Evolutionary conservation across 2,888 invertebrate genomes (phyloP), one percentile per base, ranked within the genome.

Genomic region (Nomada goodeniana): DNA sequence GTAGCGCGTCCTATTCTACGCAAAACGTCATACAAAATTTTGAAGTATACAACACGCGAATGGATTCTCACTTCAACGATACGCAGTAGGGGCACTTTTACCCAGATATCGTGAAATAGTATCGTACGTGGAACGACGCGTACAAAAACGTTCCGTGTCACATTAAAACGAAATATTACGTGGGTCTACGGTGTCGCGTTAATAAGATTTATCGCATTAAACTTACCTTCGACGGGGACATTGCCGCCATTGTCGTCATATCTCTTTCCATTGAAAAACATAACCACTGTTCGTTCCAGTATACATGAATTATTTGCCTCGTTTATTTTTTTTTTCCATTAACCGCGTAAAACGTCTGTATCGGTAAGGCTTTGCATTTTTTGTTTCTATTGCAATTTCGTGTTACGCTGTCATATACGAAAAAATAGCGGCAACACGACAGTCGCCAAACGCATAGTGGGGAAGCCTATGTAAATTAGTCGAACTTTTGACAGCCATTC

Each of bases 141-240:
- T 23, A 55, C 60, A 3, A 26, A 63, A 11, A 18, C n/a, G 11
- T 20, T 20, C 5, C 9, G 9, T n/a, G 29, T 29, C 11, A 20
- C 23, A 57, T 18, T 11, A 18, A 4, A 26, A 60, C 53, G 10
- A 29, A 36, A 36, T 36, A 36, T 36, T 18, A 11, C 10, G 20
- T 3, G 36, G 36, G 7, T 36, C 7, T 36, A 36, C 0, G 10
- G 0, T 53, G 0, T 10, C 9, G 18, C 9, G 20, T 15, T 59
- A 36, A 64, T 61, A 13, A 57, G 60, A 65, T 47, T 64, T 53
- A 36, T 23, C 26, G 44, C 64, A 61, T 68, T 29, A 87, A 36
- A 94, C 95, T 95, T 94, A 96, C 96, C 95, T 96, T 96, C 93
- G 96, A 96, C 94, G 96, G 96, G 94, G 96, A 96, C 95, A 96